Evolutionary conservation across 1,140 invertebrate species (phyloP), one percentile per base, ranked within the genome.

Genomic region (Anastatus disparis): DNA sequence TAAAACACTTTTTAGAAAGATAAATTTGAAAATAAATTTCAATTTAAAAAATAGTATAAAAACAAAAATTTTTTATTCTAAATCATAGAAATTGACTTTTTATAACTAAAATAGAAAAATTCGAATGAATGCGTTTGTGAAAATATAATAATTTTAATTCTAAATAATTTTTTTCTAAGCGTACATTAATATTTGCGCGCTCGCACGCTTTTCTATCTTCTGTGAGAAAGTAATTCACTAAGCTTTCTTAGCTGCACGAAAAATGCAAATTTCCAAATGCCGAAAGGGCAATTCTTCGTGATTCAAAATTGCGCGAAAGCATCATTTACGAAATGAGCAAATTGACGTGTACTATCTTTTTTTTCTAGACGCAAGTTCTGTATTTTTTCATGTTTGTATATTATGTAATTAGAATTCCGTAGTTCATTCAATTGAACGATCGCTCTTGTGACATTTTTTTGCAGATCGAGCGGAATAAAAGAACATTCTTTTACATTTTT

Each of bases 51-150:
- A 44, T 61, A 9, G 29, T 46, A 48, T 31, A 2, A 2, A 48
- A 64, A 26, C 24, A 64, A 53, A 63, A 50, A 40, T 8, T 40
- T 7, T 50, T 4, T 40, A 26, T 29, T 68, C 42, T 59, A 48
- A 24, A 38, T 68, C 9, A 17, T 59, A 68, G 59, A 68, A 68
- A 48, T 56, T 26, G 59, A 50, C 8, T n/a, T 24, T 35, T 26
- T 40, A 50, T 62, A 29, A 22, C 20, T 48, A 62, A 20, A 20
- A 50, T 20, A 17, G 3, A 31, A 46, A 62, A 26, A 46, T 31
- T 44, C 26, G 9, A 46, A 42, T n/a, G 0, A 46, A 62, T 20
- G 9, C 17, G n/a, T n/a, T 22, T 22, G 15, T 6, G 13, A 52
- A 3, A 40, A 42, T 46, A 55, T n/a, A n/a, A n/a, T n/a, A n/a